phyloP scores from a whole-genome alignment of 1,140 invertebrate genomes.

The Hylyphantes graminicola region DNA sequence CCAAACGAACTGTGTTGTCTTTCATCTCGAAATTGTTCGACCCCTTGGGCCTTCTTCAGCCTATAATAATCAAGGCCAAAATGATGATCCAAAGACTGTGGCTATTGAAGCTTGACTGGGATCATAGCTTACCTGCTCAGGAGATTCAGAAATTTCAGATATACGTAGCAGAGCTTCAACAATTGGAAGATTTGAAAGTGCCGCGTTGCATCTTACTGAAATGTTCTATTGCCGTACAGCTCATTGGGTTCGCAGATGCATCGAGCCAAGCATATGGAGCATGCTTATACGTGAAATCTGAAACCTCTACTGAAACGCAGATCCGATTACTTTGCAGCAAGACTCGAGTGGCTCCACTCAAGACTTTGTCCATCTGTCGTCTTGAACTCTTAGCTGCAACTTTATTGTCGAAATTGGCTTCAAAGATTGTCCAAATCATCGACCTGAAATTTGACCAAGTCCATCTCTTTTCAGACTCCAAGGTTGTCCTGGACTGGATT shows the following conservation, averaged over 20 bases:
- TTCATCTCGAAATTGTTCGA: no score
- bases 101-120: no score
- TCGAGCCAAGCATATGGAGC: not conserved
- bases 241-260: not conserved
- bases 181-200: no score
- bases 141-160: no score
- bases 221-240: not conserved
- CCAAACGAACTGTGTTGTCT: no score
- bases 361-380: not conserved
- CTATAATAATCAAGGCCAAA: no score
- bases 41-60: no score
- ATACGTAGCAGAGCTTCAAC: no score
- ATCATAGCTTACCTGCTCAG: no score
- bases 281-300: not conserved
- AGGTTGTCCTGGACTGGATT: slow-evolving; percentile 12
- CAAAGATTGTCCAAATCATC: not conserved
- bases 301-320: not conserved
- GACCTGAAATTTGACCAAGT: not conserved
- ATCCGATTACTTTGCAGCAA: slow-evolving; percentile 3
- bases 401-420: not conserved
- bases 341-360: slow-evolving; percentile 5
- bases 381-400: slow-evolving; percentile 31
- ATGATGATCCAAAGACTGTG: no score
- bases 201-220: no score
- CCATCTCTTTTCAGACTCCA: slow-evolving; percentile 10